Base-by-base conservation (phyloP, 2,888 invertebrate genomes). In the Desoria tigrina region DNA sequence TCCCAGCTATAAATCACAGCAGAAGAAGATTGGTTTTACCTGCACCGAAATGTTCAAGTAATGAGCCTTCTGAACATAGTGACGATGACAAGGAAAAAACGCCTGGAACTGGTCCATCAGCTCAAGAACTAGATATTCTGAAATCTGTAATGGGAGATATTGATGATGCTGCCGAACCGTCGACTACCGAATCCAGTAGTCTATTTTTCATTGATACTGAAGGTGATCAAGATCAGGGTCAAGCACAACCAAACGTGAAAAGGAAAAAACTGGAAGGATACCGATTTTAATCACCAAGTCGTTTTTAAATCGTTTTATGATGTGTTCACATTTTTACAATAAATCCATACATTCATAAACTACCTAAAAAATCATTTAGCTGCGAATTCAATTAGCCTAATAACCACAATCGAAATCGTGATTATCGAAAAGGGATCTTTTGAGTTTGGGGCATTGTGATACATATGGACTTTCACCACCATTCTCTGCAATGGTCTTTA, bases 21-120 rank as follows among this genome's bases (percentile, higher is more conserved):
- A 61, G 66, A 50, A 64, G 54, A 55, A 53, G 57, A 42, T 32
- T 61, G 28, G 58, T 66, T 16, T 58, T 74, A 49, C 74, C 74
- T 21, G 63, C 74, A 26, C 74, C 74, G 21, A 73, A 65, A 28
- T 49, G 56, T 53, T 58, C 61, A 23, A 49, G 14, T 9, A 51
- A 23, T 4, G 42, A 61, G 11, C 23, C 32, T 6, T 23, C 28
- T 27, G 42, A 28, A 16, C 53, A 53, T 18, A 42, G 28, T 4
- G 42, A 51, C 16, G 65, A 62, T 58, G 27, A 16, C 0, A 58
- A 23, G 26, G 59, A 50, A n/a, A 26, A 24, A 11, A 49, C 23
- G 21, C 1, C 51, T 4, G 18, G 21, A 16, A 28, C n/a, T 4
- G 58, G 53, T 26, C 23, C 27, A 7, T 28, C 24, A 24, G 50